These are phyloP conservation scores for Eupleurogrammus muticus DNA, from an alignment of 2,797 vertebrate species.

Conservation along the genomic window DNA sequence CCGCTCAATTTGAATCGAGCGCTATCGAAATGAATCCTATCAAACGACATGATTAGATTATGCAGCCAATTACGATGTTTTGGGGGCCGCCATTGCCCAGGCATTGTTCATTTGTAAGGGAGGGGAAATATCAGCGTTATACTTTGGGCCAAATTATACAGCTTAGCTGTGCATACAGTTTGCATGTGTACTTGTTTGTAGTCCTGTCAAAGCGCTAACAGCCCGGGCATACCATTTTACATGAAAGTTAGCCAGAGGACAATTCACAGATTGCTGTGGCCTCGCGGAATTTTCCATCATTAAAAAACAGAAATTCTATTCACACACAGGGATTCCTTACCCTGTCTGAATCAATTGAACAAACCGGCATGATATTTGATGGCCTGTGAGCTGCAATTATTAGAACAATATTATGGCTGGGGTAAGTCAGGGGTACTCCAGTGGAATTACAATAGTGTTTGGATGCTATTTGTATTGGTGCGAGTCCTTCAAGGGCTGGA, in stretches of 20 bases:
- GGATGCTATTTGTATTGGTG: slow-evolving; percentile 82
- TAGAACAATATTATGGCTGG: slow-evolving; percentile 85
- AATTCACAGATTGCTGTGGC: slow-evolving; percentile 62
- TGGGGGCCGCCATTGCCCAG: slow-evolving; percentile 16
- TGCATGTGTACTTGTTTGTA: slow-evolving; percentile 59
- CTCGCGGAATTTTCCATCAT: slow-evolving; percentile 62
- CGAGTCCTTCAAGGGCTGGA: slow-evolving; percentile 79
- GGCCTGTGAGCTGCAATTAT: slow-evolving; percentile 85
- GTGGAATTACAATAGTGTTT: slow-evolving; percentile 81
- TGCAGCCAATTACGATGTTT: slow-evolving; percentile 47
- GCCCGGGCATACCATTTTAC: slow-evolving; percentile 36
- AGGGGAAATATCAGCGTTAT: slow-evolving; percentile 37
- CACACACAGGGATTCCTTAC: slow-evolving; percentile 63
- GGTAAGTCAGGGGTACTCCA: slow-evolving; percentile 71
- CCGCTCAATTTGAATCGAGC: slow-evolving; percentile 50
- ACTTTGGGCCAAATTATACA: slow-evolving; percentile 43
- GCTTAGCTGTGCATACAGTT: slow-evolving; percentile 45
- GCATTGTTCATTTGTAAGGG: slow-evolving; percentile 45
- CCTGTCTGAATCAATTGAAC: slow-evolving; percentile 86
- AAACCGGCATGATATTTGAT: slow-evolving; percentile 85
- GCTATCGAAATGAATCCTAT: slow-evolving; percentile 49
- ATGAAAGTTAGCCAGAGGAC: slow-evolving; percentile 62
- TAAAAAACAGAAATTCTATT: slow-evolving; percentile 67
- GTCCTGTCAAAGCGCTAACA: slow-evolving; percentile 38
- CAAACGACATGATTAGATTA: slow-evolving; percentile 60